phyloP scores from a whole-genome alignment of 2,113 vertebrate species.

The Girardinichthys multiradiatus region DNA sequence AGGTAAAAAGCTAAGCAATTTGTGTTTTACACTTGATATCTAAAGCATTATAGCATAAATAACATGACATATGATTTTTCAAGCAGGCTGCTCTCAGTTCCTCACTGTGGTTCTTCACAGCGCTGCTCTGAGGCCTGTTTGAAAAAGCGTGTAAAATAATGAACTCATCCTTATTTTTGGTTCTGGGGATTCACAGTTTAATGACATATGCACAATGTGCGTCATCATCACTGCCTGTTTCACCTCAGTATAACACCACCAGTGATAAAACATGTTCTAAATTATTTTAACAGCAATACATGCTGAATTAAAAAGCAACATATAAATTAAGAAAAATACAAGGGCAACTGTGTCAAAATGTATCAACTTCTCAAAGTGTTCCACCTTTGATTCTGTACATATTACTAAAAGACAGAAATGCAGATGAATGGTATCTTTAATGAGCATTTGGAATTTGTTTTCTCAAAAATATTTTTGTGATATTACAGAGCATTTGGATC shows the following conservation, averaged over 20 bases:
- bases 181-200: constrained; percentile 31
- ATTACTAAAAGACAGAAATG: no score
- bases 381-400: neutral
- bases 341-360: neutral
- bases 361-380: neutral
- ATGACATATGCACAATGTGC: constrained; percentile 38
- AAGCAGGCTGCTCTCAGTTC: constrained; percentile 22
- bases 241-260: constrained; percentile 1
- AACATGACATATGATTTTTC: neutral
- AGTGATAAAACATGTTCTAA: neutral
- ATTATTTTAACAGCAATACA: neutral
- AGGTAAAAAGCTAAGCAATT: no score
- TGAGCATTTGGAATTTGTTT: neutral
- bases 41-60: neutral
- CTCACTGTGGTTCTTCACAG: neutral
- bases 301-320: neutral
- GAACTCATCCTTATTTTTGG: constrained; percentile 57
- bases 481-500: no score
- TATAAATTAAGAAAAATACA: neutral
- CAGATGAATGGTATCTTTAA: neutral
- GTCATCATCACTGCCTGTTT: constrained; percentile 40
- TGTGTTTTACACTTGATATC: no score
- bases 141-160: constrained; percentile 4
- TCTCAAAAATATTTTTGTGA: no score
- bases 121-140: neutral